phyloP scores from a whole-genome alignment of 2,113 vertebrate genomes.

The Callorhinus ursinus region DNA sequence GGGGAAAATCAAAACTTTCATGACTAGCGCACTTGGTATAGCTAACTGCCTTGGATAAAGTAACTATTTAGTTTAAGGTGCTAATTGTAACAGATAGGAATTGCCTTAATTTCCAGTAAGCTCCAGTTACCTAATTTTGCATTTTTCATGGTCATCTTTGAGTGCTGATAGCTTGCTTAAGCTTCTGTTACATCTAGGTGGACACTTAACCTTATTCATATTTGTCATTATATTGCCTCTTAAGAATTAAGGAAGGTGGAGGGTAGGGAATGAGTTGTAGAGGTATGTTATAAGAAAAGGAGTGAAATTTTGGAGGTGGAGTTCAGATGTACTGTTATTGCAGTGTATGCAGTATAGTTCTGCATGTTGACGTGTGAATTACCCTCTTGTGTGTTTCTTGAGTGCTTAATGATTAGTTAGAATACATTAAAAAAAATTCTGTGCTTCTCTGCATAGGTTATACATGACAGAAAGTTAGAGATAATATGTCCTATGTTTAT shows the following conservation, averaged over 20 bases:
- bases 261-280: background rate
- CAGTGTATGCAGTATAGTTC: background rate
- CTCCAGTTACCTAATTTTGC: background rate
- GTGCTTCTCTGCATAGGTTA: background rate
- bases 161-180: background rate
- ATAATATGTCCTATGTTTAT: background rate
- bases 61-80: background rate
- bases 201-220: background rate
- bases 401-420: background rate
- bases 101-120: slow-evolving; percentile 4
- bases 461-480: background rate
- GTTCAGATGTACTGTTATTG: background rate
- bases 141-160: background rate
- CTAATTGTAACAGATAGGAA: background rate
- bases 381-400: background rate
- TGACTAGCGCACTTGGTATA: background rate
- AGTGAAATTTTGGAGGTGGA: background rate
- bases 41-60: background rate
- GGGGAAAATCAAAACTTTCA: background rate
- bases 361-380: background rate
- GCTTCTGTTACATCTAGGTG: background rate
- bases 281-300: background rate
- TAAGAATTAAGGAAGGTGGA: background rate
- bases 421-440: background rate
- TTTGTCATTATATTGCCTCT: background rate